Evolutionary conservation across 2,113 vertebrate genomes (phyloP).

Genomic region (Paramormyrops kingsleyae): DNA sequence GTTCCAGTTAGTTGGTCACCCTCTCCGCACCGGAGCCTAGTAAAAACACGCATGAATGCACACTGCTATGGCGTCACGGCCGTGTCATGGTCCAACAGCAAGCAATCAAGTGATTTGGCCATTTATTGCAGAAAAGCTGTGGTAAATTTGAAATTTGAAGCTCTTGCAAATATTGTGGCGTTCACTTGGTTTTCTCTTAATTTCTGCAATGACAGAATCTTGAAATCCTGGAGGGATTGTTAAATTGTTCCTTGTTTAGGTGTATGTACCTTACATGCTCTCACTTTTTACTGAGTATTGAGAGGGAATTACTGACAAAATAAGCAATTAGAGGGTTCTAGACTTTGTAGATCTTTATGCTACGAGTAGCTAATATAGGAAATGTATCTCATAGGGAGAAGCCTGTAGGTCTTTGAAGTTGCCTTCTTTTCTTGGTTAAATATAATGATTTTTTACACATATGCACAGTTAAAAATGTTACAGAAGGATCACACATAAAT

Average conservation of each 20-base stretch:
- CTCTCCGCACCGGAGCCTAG: neutral
- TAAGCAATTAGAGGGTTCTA: neutral
- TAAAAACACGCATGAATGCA: neutral
- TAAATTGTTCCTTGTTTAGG: neutral
- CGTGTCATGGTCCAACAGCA: neutral
- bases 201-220: neutral
- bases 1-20: neutral
- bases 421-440: neutral
- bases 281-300: neutral
- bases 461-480: neutral
- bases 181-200: neutral
- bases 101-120: neutral
- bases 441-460: neutral
- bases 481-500: neutral
- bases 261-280: neutral
- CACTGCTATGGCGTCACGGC: neutral
- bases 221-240: neutral
- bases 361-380: neutral
- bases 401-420: neutral
- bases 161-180: neutral
- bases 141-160: neutral
- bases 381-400: neutral
- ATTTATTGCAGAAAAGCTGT: neutral
- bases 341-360: neutral
- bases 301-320: neutral